Evolutionary conservation across 1,140 invertebrate species (phyloP), one percentile per base, ranked within the genome.

Genomic region (Phortica variegata): DNA sequence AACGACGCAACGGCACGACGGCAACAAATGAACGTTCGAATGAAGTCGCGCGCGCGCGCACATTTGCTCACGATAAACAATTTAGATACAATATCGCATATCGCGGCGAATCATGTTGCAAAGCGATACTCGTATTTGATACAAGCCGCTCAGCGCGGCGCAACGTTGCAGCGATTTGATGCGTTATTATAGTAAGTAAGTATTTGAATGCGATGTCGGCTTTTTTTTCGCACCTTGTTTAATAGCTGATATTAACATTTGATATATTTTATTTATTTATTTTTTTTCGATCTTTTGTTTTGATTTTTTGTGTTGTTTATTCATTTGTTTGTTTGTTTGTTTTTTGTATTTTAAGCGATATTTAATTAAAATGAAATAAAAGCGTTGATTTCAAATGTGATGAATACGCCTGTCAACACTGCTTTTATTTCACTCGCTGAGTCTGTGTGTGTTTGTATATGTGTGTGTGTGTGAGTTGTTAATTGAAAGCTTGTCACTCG

Each of bases 21-120:
- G 33, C 47, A 16, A 34, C 17, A 19, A 12, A 18, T 33, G 39
- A 26, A 36, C 41, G 26, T 21, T 16, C 31, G 37, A 10, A 36
- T 33, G 18, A 26, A 16, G 42, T 47, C 54, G 32, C 32, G 36
- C 26, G 46, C 54, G 49, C 60, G 60, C n/a, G n/a, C n/a, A n/a
- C n/a, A n/a, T n/a, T 68, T 55, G 63, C 63, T 69, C 52, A 51
- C 63, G 63, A 68, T 68, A 65, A 68, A 69, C 63, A 68, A 68
- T 68, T 68, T 68, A 68, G 63, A 68, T 68, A 68, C 62, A 63
- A 69, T 68, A 68, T 68, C 63, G 63, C 63, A 66, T 66, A 66
- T 68, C 65, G 32, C 13, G 9, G 65, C 63, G 10, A 6, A 68
- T 68, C 63, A 68, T 68, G 68, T 69, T 68, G 63, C 62, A 47